phyloP scores from a whole-genome alignment of 1,140 invertebrate species.

The Lordiphosa stackelbergi region DNA sequence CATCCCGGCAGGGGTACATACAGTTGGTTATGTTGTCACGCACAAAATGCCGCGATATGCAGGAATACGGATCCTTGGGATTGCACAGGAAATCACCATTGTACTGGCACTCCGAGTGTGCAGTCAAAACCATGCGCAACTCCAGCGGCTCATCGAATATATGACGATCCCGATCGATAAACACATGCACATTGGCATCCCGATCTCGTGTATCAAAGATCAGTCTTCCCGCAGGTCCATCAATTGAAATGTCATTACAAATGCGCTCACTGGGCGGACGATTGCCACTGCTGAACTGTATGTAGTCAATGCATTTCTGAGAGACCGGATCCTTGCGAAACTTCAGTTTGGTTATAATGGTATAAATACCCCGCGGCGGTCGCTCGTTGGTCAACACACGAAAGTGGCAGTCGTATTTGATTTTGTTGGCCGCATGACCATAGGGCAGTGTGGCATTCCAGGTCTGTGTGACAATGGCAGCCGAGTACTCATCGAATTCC shows the following conservation, averaged over 20 bases:
- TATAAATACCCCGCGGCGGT: constrained; percentile 66
- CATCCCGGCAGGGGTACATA: constrained; percentile 68
- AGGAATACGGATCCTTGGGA: constrained; percentile 64
- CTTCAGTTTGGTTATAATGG: constrained; percentile 66
- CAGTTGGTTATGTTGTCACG: constrained; percentile 72
- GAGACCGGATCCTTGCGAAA: constrained; percentile 63
- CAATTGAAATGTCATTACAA: constrained; percentile 61
- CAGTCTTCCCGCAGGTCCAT: constrained; percentile 52
- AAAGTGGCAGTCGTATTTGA: constrained; percentile 73
- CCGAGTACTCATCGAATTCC: constrained; percentile 68
- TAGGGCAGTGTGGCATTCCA: constrained; percentile 67
- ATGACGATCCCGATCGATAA: constrained; percentile 48
- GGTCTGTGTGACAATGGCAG: constrained; percentile 61
- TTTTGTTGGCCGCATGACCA: constrained; percentile 57
- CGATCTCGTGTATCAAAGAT: constrained; percentile 66
- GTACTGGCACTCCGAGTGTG: constrained; percentile 63
- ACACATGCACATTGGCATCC: constrained; percentile 64
- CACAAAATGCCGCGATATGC: constrained; percentile 70
- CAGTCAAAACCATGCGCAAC: constrained; percentile 65
- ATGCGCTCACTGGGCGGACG: constrained; percentile 62
- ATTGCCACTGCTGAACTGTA: constrained; percentile 67
- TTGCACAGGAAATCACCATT: constrained; percentile 64
- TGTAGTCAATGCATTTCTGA: constrained; percentile 64
- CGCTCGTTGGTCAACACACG: constrained; percentile 56
- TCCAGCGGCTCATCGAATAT: constrained; percentile 66